A percentile compares a stretch with the other conserved stretches of the same genome.
These are phyloP conservation scores for Hemibagrus wyckioides DNA, from an alignment of 2,113 vertebrate species.

Conservation along the genomic window DNA sequence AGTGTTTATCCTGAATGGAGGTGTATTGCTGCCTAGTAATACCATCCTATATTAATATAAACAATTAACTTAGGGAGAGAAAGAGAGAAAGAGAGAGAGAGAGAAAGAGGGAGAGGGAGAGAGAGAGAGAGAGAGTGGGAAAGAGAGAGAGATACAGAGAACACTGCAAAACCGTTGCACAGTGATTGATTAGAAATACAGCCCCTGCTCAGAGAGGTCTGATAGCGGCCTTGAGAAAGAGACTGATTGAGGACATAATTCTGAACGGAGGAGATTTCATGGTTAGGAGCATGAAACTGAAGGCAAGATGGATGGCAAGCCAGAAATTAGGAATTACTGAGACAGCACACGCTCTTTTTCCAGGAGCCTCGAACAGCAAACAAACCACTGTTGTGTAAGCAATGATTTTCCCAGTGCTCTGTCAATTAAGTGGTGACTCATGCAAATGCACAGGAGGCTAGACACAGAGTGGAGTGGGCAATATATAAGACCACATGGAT, in stretches of 20 bases:
- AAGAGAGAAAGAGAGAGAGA: not conserved
- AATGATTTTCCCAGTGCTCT: slow-evolving; percentile 33
- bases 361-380: slow-evolving; percentile 32
- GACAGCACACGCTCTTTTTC: not conserved
- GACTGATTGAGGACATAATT: slow-evolving; percentile 77
- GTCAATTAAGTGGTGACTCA: slow-evolving; percentile 47
- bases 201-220: slow-evolving; percentile 58
- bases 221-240: slow-evolving; percentile 65
- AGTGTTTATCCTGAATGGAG: not conserved
- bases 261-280: slow-evolving; percentile 73
- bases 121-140: not conserved
- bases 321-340: slow-evolving; percentile 43
- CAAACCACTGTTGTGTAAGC: slow-evolving; percentile 41
- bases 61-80: not conserved
- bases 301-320: slow-evolving; percentile 67
- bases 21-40: not conserved
- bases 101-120: not conserved
- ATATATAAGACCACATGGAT: slow-evolving; percentile 2
- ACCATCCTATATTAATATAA: slow-evolving; percentile 17
- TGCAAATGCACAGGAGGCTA: slow-evolving; percentile 40
- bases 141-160: slow-evolving; percentile 14
- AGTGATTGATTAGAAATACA: slow-evolving; percentile 57
- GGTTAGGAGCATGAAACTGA: slow-evolving; percentile 73
- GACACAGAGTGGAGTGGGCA: not conserved
- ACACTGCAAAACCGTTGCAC: slow-evolving; percentile 16